Evolutionary conservation across 37 sponge, comb jelly and placozoan genomes (phyloP).

Genomic region (Spongia lamella): DNA sequence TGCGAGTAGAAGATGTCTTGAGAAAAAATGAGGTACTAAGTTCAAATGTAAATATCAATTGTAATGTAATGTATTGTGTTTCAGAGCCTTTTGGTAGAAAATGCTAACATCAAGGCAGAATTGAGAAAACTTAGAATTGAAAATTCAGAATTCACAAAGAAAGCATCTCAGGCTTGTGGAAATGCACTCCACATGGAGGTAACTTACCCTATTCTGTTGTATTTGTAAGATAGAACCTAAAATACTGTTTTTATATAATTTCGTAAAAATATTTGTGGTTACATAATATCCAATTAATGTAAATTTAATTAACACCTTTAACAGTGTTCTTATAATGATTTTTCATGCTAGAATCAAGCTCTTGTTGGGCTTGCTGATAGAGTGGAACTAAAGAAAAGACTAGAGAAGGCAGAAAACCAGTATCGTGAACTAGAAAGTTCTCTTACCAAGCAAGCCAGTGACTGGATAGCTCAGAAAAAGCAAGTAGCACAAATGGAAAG

Average conservation of each 20-base stretch:
- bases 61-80: too few species aligned
- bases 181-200: conserved; percentile 84
- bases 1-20: conserved; percentile 70
- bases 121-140: conserved; percentile 58
- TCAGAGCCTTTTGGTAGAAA: conserved; percentile 74
- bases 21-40: conserved; percentile 78
- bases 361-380: conserved; percentile 71
- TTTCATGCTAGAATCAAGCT: conserved; percentile 62
- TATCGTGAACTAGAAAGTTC: conserved; percentile 70
- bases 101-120: conserved; percentile 74
- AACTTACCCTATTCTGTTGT: background rate
- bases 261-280: too few species aligned
- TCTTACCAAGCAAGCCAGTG: conserved; percentile 68
- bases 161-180: conserved; percentile 49
- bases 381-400: conserved; percentile 68
- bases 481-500: conserved; percentile 32
- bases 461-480: conserved; percentile 69
- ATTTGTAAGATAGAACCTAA: too few species aligned
- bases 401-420: conserved; percentile 71
- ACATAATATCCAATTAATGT: too few species aligned
- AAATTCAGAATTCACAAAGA: conserved; percentile 58
- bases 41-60: background rate
- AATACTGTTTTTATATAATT: too few species aligned
- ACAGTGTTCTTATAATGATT: conserved; percentile 1
- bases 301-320: too few species aligned